phyloP scores from a whole-genome alignment of 2,797 vertebrate species.

The Pipistrellus kuhlii region DNA sequence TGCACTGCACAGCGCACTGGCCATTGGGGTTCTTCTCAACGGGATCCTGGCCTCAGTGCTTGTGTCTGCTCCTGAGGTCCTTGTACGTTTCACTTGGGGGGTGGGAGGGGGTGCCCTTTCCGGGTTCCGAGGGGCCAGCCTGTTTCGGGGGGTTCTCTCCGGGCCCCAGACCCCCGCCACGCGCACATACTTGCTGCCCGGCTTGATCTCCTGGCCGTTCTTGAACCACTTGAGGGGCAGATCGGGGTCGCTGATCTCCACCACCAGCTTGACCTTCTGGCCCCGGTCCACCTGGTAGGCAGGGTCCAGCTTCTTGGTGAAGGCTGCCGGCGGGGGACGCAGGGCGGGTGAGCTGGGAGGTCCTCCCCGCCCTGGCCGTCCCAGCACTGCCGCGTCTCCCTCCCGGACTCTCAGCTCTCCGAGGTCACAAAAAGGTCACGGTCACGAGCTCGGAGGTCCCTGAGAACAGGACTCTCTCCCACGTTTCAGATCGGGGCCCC shows the following conservation, averaged over 20 bases:
- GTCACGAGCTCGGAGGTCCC: not conserved
- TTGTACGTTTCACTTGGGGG: not conserved
- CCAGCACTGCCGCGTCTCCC: not conserved
- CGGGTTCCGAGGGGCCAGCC: not conserved
- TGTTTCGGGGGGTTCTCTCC: not conserved
- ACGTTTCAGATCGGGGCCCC: not conserved
- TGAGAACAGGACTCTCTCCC: not conserved
- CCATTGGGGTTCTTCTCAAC: not conserved
- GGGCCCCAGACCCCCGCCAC: too few relatives aligned
- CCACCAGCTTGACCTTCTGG: conserved; percentile 90
- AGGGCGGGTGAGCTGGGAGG: too few relatives aligned
- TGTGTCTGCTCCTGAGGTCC: not conserved
- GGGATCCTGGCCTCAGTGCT: not conserved
- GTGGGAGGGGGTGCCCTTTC: not conserved
- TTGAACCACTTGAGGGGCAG: conserved; percentile 92
- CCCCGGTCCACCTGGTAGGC: conserved; percentile 94
- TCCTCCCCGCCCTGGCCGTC: not conserved
- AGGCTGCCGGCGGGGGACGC: conserved; percentile 85
- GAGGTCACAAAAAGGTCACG: not conserved
- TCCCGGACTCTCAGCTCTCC: not conserved
- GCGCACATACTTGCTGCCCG: conserved; percentile 92
- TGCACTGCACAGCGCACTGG: not conserved
- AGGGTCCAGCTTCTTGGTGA: conserved; percentile 91
- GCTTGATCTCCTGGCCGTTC: conserved; percentile 94
- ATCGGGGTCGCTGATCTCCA: conserved; percentile 91